phyloP scores from a whole-genome alignment of 2,113 vertebrate species.

The Caracal caracal region DNA sequence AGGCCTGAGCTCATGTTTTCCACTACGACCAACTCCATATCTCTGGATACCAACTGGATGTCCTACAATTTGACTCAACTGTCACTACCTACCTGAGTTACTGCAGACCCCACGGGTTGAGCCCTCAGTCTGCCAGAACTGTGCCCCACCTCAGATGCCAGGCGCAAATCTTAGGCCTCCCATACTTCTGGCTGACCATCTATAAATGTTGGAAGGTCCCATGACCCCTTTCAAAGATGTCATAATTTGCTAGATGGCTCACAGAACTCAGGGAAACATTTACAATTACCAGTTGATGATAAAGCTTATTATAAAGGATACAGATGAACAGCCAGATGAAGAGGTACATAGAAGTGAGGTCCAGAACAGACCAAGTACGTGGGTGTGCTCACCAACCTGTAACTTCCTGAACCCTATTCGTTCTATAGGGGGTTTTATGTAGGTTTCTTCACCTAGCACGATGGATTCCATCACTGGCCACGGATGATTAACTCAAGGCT shows the following conservation, averaged over 20 bases:
- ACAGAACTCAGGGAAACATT: not conserved
- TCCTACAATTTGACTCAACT: not conserved
- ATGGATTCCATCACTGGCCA: not conserved
- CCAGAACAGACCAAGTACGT: not conserved
- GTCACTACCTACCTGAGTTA: not conserved
- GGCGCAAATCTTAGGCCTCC: not conserved
- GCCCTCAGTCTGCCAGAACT: not conserved
- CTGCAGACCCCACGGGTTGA: not conserved
- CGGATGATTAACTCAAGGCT: too few relatives aligned
- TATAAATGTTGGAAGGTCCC: not conserved
- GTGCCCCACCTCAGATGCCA: not conserved
- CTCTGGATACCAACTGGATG: not conserved
- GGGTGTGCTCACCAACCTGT: not conserved
- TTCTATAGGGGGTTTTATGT: not conserved
- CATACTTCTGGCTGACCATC: not conserved
- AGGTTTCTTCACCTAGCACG: too few relatives aligned
- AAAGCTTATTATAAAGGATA: not conserved
- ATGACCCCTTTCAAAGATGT: not conserved
- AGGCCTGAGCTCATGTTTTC: accelerated
- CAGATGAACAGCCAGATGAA: not conserved
- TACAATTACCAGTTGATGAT: not conserved
- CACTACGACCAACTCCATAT: not conserved
- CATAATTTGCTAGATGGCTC: not conserved
- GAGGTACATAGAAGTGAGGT: not conserved
- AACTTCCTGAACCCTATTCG: not conserved